Evolutionary conservation across 2,113 vertebrate genomes (phyloP).

Genomic region (Oxygymnocypris stewartii): DNA sequence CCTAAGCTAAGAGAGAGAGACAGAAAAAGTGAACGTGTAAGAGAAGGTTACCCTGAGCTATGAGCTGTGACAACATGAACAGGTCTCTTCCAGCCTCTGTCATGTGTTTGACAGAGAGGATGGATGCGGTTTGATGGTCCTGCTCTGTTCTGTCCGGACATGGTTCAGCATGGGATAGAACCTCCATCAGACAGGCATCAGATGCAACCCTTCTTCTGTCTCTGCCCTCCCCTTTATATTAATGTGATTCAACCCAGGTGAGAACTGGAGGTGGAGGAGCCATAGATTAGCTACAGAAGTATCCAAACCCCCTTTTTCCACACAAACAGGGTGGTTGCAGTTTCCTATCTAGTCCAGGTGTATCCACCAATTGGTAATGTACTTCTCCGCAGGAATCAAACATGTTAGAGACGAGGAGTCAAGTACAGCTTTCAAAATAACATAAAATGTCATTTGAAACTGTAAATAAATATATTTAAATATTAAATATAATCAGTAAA

Average conservation of each 20-base stretch:
- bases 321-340: background rate
- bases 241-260: constrained; percentile 9
- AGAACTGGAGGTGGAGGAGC: background rate
- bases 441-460: background rate
- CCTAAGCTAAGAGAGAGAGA: constrained; percentile 3
- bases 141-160: constrained; percentile 73
- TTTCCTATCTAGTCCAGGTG: background rate
- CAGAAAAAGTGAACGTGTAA: constrained; percentile 47
- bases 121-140: constrained; percentile 77
- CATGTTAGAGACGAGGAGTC: too few species aligned
- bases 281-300: background rate
- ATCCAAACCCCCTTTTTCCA: background rate
- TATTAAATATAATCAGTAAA: background rate
- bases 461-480: too few species aligned
- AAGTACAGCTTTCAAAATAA: background rate
- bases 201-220: constrained; percentile 62
- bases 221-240: constrained; percentile 35
- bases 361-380: background rate
- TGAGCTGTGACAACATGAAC: constrained; percentile 61
- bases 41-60: constrained; percentile 49
- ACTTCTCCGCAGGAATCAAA: too few species aligned
- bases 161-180: constrained; percentile 69
- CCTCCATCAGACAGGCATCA: constrained; percentile 65
- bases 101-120: constrained; percentile 76
- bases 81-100: constrained; percentile 64